Base-by-base conservation (phyloP, 2,797 vertebrate genomes). In the Melanotaenia trifasciata region DNA sequence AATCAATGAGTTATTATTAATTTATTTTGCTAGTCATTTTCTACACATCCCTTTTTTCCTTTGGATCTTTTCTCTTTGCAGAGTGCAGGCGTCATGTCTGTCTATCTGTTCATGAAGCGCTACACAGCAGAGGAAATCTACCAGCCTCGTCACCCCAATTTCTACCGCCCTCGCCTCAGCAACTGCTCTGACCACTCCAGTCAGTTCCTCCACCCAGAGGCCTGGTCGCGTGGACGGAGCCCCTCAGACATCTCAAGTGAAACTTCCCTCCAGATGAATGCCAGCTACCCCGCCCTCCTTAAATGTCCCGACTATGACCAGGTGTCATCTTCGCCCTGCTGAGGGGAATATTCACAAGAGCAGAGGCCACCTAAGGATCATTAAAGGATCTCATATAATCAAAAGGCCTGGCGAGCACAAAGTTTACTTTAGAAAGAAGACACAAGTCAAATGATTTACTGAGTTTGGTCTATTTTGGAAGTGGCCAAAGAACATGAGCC, bases 31-130 rank as follows among this genome's bases (percentile, higher is more conserved):
- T 33, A 38, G 4, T 38, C 20, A 6, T 30, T 59, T 10, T 0
- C 30, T 18, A 13, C 3, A 7, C 0, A 16, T 64, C 4, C 32
- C 13, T 10, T 56, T 28, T 63, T 59, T 32, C 1, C 10, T 6
- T 8, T 58, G 38, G 20, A 4, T 69, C 6, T 30, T 18, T 35
- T 20, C 53, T 28, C 40, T 0, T 18, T 68, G 3, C 92, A 97
- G 96, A 96, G 95, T 0, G 96, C 96, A 0, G 96, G 96, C 0
- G 96, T 97, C 84, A 96, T 97, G 96, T 97, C 96, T 0, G 96
- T 97, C 50, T 97, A 97, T 89, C 93, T 97, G 70, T 97, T 97
- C 91, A 97, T 97, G 96, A 97, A 97, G 75, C 91, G 91, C 32
- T 91, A 93, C 83, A 80, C 95, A 0, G 95, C 96, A 0, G 96